These are phyloP conservation scores for Acanthosoma haemorrhoidale DNA, from an alignment of 2,888 invertebrate species.

Conservation along the genomic window DNA sequence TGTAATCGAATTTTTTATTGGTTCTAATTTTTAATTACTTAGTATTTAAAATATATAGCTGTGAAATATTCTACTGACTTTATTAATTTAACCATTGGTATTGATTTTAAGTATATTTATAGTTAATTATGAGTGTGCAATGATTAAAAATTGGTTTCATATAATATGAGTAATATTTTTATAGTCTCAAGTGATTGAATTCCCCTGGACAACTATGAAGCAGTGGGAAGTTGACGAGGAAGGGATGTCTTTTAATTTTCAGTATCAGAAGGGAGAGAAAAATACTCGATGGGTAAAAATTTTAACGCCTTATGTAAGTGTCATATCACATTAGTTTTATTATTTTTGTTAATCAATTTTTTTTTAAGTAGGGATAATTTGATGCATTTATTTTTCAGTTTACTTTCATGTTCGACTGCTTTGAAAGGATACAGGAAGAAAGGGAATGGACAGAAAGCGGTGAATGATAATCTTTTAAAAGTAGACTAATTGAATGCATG, in stretches of 20 bases:
- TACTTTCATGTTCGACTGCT: slow-evolving; percentile 86
- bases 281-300: slow-evolving; percentile 80
- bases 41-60: too few relatives aligned
- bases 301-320: slow-evolving; percentile 80
- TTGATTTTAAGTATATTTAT: too few relatives aligned
- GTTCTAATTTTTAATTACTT: too few relatives aligned
- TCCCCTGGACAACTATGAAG: slow-evolving; percentile 76
- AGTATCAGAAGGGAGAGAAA: slow-evolving; percentile 75
- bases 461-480: slow-evolving; percentile 54
- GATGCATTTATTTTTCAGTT: slow-evolving; percentile 54
- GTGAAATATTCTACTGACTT: too few relatives aligned
- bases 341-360: background rate
- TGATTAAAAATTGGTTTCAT: too few relatives aligned
- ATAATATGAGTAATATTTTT: background rate
- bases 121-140: too few relatives aligned
- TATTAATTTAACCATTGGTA: too few relatives aligned
- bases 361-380: background rate
- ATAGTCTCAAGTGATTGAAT: slow-evolving; percentile 68
- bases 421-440: slow-evolving; percentile 92
- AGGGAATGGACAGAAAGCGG: slow-evolving; percentile 76
- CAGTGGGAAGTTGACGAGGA: slow-evolving; percentile 89
- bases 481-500: background rate
- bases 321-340: background rate
- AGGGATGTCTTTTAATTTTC: slow-evolving; percentile 83
- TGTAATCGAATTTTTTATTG: too few relatives aligned